phyloP scores from a whole-genome alignment of 2,797 vertebrate species.

The Phyllotis vaccarum region DNA sequence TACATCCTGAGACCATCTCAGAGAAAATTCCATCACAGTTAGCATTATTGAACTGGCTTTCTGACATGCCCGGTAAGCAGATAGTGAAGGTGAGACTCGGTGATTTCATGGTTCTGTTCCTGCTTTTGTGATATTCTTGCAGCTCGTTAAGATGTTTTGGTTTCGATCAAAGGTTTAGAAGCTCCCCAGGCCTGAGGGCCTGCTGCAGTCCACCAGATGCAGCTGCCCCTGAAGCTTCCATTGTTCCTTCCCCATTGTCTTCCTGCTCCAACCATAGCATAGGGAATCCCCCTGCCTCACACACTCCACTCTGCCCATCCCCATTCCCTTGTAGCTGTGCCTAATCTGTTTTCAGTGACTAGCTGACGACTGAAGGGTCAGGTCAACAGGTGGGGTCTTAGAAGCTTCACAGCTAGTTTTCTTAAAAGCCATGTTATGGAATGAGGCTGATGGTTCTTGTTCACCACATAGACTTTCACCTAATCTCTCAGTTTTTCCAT shows the following conservation, averaged over 20 bases:
- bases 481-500: background rate
- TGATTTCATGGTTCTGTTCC: slow-evolving; percentile 29
- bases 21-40: background rate
- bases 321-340: fast-evolving
- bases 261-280: background rate
- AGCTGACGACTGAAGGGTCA: background rate
- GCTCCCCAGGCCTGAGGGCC: background rate
- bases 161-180: background rate
- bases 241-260: background rate
- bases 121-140: background rate
- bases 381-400: background rate
- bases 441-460: background rate
- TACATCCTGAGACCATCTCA: background rate
- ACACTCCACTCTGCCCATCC: background rate
- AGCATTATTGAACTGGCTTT: background rate
- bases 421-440: background rate
- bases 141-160: slow-evolving; percentile 22
- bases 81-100: background rate
- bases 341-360: background rate
- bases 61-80: background rate
- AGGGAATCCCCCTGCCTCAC: background rate
- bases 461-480: background rate
- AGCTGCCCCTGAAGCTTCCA: background rate
- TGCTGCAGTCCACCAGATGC: background rate
- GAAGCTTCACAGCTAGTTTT: background rate